Percentiles rank a stretch among this genome's conserved stretches.
phyloP scores from a whole-genome alignment of 2,113 vertebrate genomes.

The Xerus inauris region DNA sequence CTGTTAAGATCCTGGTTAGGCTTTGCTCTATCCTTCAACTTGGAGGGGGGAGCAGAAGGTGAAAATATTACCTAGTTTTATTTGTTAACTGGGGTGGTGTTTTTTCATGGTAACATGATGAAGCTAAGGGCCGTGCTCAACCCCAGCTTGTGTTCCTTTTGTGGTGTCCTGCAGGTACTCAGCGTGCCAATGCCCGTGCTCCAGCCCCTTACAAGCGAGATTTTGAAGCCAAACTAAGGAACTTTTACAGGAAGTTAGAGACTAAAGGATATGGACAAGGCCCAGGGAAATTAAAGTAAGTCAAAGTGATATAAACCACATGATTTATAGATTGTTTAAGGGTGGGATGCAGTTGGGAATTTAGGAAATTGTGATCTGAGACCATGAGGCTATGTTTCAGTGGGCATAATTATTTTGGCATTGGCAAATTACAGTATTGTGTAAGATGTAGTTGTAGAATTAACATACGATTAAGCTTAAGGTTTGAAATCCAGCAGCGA shows the following conservation, averaged over 20 bases:
- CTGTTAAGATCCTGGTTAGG: background rate
- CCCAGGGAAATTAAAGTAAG: constrained; percentile 98
- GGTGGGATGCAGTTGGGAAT: background rate
- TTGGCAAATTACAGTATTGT: background rate
- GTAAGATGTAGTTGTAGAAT: background rate
- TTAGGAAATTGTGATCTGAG: background rate
- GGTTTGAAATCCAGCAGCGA: constrained; percentile 8
- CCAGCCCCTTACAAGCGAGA: constrained; percentile 98
- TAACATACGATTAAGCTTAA: background rate
- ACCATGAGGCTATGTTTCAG: background rate
- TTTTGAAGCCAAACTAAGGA: constrained; percentile 99
- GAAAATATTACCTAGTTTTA: background rate
- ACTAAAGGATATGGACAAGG: constrained; percentile 99
- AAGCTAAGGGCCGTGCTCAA: background rate
- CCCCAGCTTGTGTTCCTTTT: constrained; percentile 19
- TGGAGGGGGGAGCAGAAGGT: background rate
- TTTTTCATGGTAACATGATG: background rate
- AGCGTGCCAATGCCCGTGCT: constrained; percentile 96
- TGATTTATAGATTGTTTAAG: background rate
- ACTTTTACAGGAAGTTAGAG: constrained; percentile 99
- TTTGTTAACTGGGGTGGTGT: background rate
- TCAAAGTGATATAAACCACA: constrained; percentile 15
- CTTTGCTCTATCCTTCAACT: background rate
- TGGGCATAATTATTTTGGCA: background rate
- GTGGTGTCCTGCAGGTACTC: constrained; percentile 90